Conservation (phyloP, 2,888 invertebrate genomes). For the Diaprepes abbreviatus region DNA sequence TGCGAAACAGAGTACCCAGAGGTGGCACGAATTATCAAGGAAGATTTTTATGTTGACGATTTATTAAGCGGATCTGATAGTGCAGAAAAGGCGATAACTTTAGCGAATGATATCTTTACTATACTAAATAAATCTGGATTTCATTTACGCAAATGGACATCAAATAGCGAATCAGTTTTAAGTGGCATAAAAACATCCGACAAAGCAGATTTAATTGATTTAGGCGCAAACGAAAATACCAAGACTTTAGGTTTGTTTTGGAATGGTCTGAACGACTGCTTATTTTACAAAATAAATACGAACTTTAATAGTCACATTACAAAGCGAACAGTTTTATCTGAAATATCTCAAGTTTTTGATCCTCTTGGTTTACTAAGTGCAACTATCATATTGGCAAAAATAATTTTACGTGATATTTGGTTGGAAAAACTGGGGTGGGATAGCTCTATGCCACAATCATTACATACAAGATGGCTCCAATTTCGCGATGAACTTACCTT, state of each 20-base stretch:
- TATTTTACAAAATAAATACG: too few relatives aligned
- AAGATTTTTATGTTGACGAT: too few relatives aligned
- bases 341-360: too few relatives aligned
- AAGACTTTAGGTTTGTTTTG: conserved; percentile 14
- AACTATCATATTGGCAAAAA: too few relatives aligned
- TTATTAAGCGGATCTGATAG: conserved; percentile 8
- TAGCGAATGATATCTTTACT: not conserved
- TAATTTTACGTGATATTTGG: too few relatives aligned
- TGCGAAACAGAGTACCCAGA: not conserved
- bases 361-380: conserved; percentile 38
- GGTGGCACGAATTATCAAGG: not conserved
- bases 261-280: conserved; percentile 5
- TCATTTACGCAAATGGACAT: conserved; percentile 44
- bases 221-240: conserved; percentile 9
- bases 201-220: conserved; percentile 1
- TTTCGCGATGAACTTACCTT: too few relatives aligned
- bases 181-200: not conserved
- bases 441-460: conserved; percentile 14
- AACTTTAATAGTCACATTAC: too few relatives aligned
- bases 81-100: not conserved
- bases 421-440: too few relatives aligned
- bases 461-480: conserved; percentile 34
- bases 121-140: conserved; percentile 31
- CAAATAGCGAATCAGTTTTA: conserved; percentile 21
- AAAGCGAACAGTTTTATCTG: conserved; percentile 22